Base-by-base conservation (phyloP, 2,888 invertebrate genomes). In the Resseliella maxima region DNA sequence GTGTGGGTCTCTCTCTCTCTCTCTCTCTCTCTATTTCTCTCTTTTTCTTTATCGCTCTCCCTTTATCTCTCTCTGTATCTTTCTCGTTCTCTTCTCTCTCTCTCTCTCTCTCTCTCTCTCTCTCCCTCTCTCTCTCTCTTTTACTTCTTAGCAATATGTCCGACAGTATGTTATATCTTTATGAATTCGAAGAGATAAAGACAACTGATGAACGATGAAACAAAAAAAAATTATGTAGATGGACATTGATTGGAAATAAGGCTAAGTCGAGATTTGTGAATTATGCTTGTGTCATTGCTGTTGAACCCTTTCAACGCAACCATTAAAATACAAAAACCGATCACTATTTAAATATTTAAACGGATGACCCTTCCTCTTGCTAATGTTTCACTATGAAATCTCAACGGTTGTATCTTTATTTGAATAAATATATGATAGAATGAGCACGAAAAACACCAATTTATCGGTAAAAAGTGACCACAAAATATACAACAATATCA, bases 201-300 rank as follows among this genome's bases (percentile, higher is more conserved):
- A 59, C n/a, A n/a, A n/a, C n/a, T 24, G 59, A 24, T 24, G 0
- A 59, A 15, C 59, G 24, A 59, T 59, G 24, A 24, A 59, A 18
- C 8, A 18, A 50, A 50, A 21, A 50, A 50, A 50, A 50, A 18
- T 18, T 2, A 50, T 18, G 18, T 50, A 8, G 50, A 50, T 50
- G 18, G 15, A 72, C 31, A 72, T 72, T 72, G 72, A 72, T 72
- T 72, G 72, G 72, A 72, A 72, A 72, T 72, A 72, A 72, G 72
- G 72, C 72, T 72, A 72, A 72, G 72, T 72, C 72, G 72, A 72
- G 72, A 72, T 72, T 72, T 31, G 72, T 72, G 72, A 50, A 50
- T 18, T 50, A 18, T 31, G 15, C 72, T 2, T 2, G 6, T 15
- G 72, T 10, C 12, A 27, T 72, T 15, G 15, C 31, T 3, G 24